phyloP scores from a whole-genome alignment of 2,888 invertebrate genomes.

The Scaptomyza caliginosa region DNA sequence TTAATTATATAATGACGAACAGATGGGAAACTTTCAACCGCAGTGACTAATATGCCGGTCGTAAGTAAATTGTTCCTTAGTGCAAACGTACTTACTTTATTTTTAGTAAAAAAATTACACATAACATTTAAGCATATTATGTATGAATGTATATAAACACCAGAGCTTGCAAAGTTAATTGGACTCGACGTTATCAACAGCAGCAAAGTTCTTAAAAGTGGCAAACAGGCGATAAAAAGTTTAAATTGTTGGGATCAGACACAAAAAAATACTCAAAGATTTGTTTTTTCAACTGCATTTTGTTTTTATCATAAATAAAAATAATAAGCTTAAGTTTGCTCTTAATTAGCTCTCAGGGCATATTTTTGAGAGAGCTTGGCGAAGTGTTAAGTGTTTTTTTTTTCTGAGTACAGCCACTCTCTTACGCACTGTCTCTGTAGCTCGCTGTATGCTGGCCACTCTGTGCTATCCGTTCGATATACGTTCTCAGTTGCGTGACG shows the following conservation, averaged over 20 bases:
- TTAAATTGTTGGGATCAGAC: not conserved
- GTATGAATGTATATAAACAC: not conserved
- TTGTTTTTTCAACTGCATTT: not conserved
- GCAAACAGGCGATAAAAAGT: not conserved
- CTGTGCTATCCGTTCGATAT: conserved; percentile 12
- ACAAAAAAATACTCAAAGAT: not conserved
- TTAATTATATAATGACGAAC: not conserved
- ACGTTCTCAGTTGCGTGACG: conserved; percentile 51
- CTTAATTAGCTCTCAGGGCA: not conserved
- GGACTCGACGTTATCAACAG: conserved; percentile 20
- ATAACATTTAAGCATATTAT: not conserved
- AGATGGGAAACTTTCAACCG: not conserved
- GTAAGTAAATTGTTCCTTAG: not conserved
- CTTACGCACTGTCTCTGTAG: not conserved
- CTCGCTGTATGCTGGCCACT: not conserved
- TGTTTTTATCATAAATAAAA: too few species aligned
- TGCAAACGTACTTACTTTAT: not conserved
- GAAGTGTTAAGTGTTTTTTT: too few species aligned
- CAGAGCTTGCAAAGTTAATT: conserved; percentile 10
- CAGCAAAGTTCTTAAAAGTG: conserved; percentile 7
- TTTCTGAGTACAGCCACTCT: conserved; percentile 19
- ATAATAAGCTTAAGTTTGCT: not conserved
- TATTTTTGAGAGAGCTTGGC: not conserved
- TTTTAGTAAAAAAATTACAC: too few species aligned
- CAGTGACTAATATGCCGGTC: not conserved